A percentile compares a stretch with the other conserved stretches of the same genome.
Conservation (phyloP, 2,888 invertebrate genomes). For the Zeuzera pyrina region DNA sequence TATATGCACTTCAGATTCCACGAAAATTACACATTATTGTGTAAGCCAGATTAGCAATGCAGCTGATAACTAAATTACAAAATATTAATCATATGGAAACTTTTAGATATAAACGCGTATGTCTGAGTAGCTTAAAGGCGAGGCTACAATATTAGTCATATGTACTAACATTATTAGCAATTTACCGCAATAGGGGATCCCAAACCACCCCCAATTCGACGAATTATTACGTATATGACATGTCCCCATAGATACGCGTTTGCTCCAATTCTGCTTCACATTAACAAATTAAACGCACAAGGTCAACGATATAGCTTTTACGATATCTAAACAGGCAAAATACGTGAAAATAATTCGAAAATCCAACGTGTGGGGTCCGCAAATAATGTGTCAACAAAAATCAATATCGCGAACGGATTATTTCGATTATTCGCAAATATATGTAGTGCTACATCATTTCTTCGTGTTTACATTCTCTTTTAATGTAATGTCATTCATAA, state of each 20-base stretch:
- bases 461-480: slow-evolving; percentile 28
- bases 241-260: slow-evolving; percentile 19
- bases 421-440: too few species aligned
- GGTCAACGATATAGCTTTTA: too few species aligned
- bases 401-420: slow-evolving; percentile 20
- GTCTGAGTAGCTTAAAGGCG: slow-evolving; percentile 13
- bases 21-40: too few species aligned
- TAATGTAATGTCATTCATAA: slow-evolving; percentile 57
- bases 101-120: too few species aligned
- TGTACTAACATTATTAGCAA: slow-evolving; percentile 17
- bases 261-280: slow-evolving; percentile 22
- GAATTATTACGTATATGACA: slow-evolving; percentile 27
- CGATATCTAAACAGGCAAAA: too few species aligned
- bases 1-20: too few species aligned
- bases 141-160: slow-evolving; percentile 26
- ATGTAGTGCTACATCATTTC: too few species aligned
- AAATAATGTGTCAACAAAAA: slow-evolving; percentile 18
- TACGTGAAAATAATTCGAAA: slow-evolving; percentile 12
- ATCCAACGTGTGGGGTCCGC: slow-evolving; percentile 17
- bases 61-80: too few species aligned
- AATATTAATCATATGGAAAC: too few species aligned
- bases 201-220: slow-evolving; percentile 37
- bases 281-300: too few species aligned
- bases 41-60: too few species aligned
- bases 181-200: slow-evolving; percentile 31